Evolutionary conservation across 2,888 invertebrate species (phyloP), one percentile per base, ranked within the genome.

Genomic region (Leptogaster cylindrica): DNA sequence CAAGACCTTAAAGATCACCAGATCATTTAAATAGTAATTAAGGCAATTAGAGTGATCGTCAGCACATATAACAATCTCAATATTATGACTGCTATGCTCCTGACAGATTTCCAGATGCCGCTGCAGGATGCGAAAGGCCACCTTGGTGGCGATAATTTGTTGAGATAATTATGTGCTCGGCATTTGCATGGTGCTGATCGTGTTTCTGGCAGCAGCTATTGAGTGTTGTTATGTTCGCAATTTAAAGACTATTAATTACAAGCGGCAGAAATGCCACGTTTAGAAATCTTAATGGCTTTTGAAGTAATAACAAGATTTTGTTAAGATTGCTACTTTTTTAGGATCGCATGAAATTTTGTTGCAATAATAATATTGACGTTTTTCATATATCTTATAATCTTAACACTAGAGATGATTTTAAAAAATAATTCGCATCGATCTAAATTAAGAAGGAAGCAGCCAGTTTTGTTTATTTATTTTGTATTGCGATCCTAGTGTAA

Each of bases 1-100:
- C 23, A 39, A 20, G 23, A 12, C 18, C 14, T 20, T 20, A 25
- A n/a, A n/a, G 55, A 20, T 36, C 55, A 20, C 20, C 16, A 64
- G 48, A 64, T 48, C 46, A 64, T 48, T 52, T 64, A 64, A 48
- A 20, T 23, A 10, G 48, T 28, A 64, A 64, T 64, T 64, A 64
- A 48, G n/a, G 46, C 48, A 48, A 48, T 64, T 64, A 64, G 33
- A 33, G 33, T 23, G 64, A 64, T 64, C 33, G 33, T 20, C 48
- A 25, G 28, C 41, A 44, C 44, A 61, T 61, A 44, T 61, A 28
- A 16, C 44, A 44, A 61, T 61, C 44, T 44, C 44, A 61, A 61
- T 61, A 44, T 61, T 61, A 61, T 61, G 61, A 61, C 39, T 44
- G 8, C 23, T 27, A 61, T 61, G 44, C 39, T 23, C 6, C 23